phyloP scores from a whole-genome alignment of 2,888 invertebrate species.

The Chrysolina haemoptera region DNA sequence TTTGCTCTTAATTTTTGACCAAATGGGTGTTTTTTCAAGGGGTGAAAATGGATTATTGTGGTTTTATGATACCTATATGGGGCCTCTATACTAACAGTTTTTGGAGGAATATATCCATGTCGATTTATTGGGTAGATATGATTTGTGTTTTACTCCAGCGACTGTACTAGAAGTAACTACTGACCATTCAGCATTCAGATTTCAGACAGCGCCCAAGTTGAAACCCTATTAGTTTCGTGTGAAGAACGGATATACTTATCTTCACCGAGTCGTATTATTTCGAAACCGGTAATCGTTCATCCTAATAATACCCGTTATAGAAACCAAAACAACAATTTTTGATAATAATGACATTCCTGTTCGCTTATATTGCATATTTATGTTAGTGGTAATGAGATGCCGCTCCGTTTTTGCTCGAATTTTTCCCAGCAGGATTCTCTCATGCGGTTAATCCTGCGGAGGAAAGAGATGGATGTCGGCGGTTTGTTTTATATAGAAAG shows the following conservation, averaged over 20 bases:
- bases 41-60: too few species aligned
- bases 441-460: slow-evolving; percentile 27
- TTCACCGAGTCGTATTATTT: slow-evolving; percentile 30
- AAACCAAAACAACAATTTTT: slow-evolving; percentile 45
- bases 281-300: slow-evolving; percentile 34
- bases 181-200: too few species aligned
- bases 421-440: slow-evolving; percentile 50
- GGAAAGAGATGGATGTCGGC: slow-evolving; percentile 40
- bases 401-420: slow-evolving; percentile 49
- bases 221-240: slow-evolving; percentile 7
- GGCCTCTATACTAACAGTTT: too few species aligned
- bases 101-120: too few species aligned
- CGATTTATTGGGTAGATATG: too few species aligned
- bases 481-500: slow-evolving; percentile 45
- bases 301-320: slow-evolving; percentile 43
- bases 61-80: too few species aligned
- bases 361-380: slow-evolving; percentile 50
- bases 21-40: too few species aligned
- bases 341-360: slow-evolving; percentile 52
- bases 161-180: too few species aligned
- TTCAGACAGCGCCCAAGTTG: too few species aligned
- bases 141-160: too few species aligned
- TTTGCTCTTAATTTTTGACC: too few species aligned
- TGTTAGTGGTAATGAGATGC: slow-evolving; percentile 53
- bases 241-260: slow-evolving; percentile 14